Base-by-base conservation (phyloP, 2,797 vertebrate genomes). In the Leucoraja ocellata region DNA sequence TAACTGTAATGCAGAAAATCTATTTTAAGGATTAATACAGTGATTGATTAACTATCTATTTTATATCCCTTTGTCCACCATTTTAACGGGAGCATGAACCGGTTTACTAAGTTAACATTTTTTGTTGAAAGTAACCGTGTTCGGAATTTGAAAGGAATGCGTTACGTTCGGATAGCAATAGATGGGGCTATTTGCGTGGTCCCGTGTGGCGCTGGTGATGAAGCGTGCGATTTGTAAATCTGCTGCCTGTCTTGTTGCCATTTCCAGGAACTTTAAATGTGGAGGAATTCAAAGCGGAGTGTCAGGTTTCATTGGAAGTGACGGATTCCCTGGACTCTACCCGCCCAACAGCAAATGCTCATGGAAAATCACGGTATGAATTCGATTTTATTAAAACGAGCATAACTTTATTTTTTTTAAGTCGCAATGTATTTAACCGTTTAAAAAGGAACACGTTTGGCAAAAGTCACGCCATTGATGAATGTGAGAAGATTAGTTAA, bases 311-410 rank as follows among this genome's bases (percentile, higher is more conserved):
- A 98, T 99, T 95, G 98, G 98, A 94, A 99, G 98, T 94, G 98
- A 99, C 97, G 98, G 99, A 91, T 99, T 99, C 96, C 98, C 99
- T 93, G 98, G 98, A 95, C 97, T 99, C 95, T 99, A 99, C 95
- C 98, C 99, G 93, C 98, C 99, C 93, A 99, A 99, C 95, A 99
- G 97, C 96, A 99, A 98, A 96, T 99, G 99, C 95, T 97, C 98
- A 94, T 99, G 99, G 99, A 98, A 98, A 96, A 98, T 99, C 96
- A 99, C 98, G 96, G 99, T 99, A 97, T 98, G 98, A 94, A 94
- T 93, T 93, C 93, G 93, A 93, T 88, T n/a, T 68, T 21, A 18
- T 2, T 1, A 36, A 36, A 14, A 88, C 14, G 68, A 23, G 61
- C 18, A 88, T 65, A 88, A 32, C 18, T 88, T 68, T 68, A 65